These are phyloP conservation scores for Halyomorpha halys DNA, from an alignment of 1,140 invertebrate species.

Conservation along the genomic window DNA sequence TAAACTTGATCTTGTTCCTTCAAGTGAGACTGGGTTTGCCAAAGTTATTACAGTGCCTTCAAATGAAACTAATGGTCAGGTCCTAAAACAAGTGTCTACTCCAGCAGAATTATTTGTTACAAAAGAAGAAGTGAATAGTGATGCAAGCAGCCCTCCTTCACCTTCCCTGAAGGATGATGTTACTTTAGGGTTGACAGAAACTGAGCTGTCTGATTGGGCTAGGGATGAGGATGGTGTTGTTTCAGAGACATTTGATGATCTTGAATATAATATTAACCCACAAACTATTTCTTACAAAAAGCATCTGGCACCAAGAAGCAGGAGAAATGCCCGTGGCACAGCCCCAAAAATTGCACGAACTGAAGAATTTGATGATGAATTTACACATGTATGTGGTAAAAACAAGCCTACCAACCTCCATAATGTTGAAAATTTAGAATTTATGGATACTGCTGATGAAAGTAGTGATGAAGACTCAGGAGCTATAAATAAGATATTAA, in stretches of 20 bases:
- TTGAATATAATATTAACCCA: slow-evolving; percentile 46
- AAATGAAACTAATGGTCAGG: slow-evolving; percentile 21
- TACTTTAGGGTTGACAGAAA: slow-evolving; percentile 63
- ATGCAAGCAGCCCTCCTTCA: slow-evolving; percentile 41
- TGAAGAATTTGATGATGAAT: slow-evolving; percentile 35
- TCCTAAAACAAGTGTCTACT: slow-evolving; percentile 32
- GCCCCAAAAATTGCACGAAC: slow-evolving; percentile 36
- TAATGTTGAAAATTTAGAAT: slow-evolving; percentile 51
- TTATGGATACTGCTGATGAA: slow-evolving; percentile 58
- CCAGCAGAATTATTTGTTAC: slow-evolving; percentile 31
- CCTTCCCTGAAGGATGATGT: slow-evolving; percentile 40
- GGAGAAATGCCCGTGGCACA: slow-evolving; percentile 33
- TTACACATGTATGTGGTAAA: slow-evolving; percentile 39
- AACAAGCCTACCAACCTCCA: slow-evolving; percentile 25
- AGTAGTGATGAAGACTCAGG: slow-evolving; percentile 30
- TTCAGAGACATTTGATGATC: slow-evolving; percentile 58
- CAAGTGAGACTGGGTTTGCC: slow-evolving; percentile 21
- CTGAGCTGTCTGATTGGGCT: slow-evolving; percentile 75
- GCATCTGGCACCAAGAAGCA: slow-evolving; percentile 37
- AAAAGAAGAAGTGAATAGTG: slow-evolving; percentile 33
- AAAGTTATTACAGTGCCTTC: slow-evolving; percentile 31
- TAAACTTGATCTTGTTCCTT: slow-evolving; percentile 29
- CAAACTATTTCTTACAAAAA: slow-evolving; percentile 42
- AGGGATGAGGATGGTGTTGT: slow-evolving; percentile 54
- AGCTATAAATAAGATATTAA: slow-evolving; percentile 42